A percentile compares a stretch with the other conserved stretches of the same genome.
Conservation (phyloP, 2,797 vertebrate genomes). For the Rhinophrynus dorsalis region DNA sequence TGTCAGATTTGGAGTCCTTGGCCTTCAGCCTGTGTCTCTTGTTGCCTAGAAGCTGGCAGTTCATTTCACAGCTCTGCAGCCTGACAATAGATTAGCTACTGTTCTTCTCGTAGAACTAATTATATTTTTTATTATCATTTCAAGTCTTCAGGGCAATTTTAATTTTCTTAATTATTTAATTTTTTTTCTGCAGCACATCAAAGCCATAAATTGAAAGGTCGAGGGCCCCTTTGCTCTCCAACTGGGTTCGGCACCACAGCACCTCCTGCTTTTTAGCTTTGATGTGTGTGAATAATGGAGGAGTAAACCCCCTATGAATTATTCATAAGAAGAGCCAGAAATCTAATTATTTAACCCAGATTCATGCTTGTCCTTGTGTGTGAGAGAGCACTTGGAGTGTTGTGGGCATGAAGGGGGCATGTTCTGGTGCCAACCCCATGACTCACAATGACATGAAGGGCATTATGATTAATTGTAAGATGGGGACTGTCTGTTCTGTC, state of each 20-base stretch:
- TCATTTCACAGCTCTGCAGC: no score
- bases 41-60: no score
- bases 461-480: no score
- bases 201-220: slow-evolving; percentile 55
- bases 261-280: slow-evolving; percentile 20
- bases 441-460: no score
- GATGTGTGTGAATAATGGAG: slow-evolving; percentile 34
- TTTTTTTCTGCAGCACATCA: slow-evolving; percentile 54
- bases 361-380: neutral
- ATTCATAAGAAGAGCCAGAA: slow-evolving; percentile 17
- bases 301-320: slow-evolving; percentile 26
- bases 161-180: slow-evolving; percentile 17
- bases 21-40: no score
- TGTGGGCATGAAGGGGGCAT: no score
- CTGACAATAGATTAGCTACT: no score
- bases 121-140: no score
- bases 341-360: slow-evolving; percentile 33
- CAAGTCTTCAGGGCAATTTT: slow-evolving; percentile 41
- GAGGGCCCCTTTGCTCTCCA: neutral
- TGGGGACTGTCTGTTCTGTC: no score
- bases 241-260: slow-evolving; percentile 10
- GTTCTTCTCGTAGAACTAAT: no score
- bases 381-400: neutral
- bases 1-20: no score
- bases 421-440: no score